phyloP scores from a whole-genome alignment of 2,797 vertebrate species.

The Lithobates pipiens region DNA sequence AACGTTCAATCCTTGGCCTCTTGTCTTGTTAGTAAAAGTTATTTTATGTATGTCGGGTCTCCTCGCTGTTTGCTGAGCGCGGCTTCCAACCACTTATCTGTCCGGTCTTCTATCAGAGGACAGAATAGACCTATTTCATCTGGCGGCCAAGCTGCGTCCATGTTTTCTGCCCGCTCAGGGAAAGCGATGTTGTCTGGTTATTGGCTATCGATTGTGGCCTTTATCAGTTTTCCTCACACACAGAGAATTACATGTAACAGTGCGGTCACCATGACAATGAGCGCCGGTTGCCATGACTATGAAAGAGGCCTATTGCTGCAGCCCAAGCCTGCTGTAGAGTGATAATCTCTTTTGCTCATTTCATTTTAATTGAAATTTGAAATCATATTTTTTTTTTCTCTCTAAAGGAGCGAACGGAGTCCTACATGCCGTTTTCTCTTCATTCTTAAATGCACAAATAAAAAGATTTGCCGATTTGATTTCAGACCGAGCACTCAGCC shows the following conservation, averaged over 20 bases:
- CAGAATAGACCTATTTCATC: constrained; percentile 41
- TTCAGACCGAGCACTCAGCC: constrained; percentile 31
- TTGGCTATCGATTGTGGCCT: constrained; percentile 80
- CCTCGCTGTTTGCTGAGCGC: not conserved
- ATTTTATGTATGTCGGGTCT: not conserved
- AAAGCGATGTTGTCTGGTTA: constrained; percentile 77
- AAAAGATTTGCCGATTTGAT: constrained; percentile 70
- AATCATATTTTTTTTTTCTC: constrained; percentile 74
- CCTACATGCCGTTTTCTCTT: constrained; percentile 32
- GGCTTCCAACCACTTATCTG: not conserved
- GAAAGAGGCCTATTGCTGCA: constrained; percentile 79
- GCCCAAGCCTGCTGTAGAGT: constrained; percentile 77
- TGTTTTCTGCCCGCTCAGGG: constrained; percentile 61
- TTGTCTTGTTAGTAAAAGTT: not conserved
- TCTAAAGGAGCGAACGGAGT: constrained; percentile 75
- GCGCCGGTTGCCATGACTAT: constrained; percentile 84
- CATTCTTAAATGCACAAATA: constrained; percentile 61
- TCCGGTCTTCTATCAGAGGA: not conserved
- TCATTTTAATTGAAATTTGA: constrained; percentile 87
- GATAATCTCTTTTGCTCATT: constrained; percentile 84
- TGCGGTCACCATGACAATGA: constrained; percentile 84
- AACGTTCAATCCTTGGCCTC: not conserved
- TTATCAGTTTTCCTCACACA: constrained; percentile 86
- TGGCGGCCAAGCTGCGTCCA: constrained; percentile 40
- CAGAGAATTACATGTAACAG: constrained; percentile 80